These are phyloP conservation scores for Phalanger gymnotis DNA, from an alignment of 2,797 vertebrate species.

Conservation along the genomic window DNA sequence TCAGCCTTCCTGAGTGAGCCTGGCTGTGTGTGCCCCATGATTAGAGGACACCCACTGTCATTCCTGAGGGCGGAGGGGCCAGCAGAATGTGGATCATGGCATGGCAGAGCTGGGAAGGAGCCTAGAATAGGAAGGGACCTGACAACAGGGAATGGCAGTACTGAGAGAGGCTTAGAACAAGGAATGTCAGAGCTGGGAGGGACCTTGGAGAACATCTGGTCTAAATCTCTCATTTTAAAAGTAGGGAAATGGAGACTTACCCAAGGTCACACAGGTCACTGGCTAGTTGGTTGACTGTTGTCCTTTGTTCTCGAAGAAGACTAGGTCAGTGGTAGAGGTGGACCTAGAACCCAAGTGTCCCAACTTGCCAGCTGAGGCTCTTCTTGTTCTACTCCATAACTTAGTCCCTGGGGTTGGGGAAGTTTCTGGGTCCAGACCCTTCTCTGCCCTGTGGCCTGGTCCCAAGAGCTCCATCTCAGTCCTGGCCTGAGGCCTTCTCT, in stretches of 20 bases:
- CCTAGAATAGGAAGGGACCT: neutral
- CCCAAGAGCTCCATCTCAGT: neutral
- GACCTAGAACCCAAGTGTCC: neutral
- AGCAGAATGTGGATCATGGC: neutral
- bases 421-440: neutral
- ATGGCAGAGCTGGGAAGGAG: neutral
- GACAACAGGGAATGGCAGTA: neutral
- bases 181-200: neutral
- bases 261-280: neutral
- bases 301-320: too few species aligned
- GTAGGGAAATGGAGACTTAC: neutral
- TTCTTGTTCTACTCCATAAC: neutral
- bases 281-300: too few species aligned
- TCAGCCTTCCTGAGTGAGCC: neutral
- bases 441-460: neutral
- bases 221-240: neutral
- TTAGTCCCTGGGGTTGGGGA: neutral
- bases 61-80: neutral
- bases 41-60: neutral
- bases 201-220: neutral
- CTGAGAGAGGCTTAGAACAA: neutral
- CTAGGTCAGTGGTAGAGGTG: neutral
- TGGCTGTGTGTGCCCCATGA: neutral
- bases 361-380: neutral
- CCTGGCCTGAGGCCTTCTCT: neutral